These are phyloP conservation scores for Agrochola lota DNA, from an alignment of 2,888 invertebrate species.

Conservation along the genomic window DNA sequence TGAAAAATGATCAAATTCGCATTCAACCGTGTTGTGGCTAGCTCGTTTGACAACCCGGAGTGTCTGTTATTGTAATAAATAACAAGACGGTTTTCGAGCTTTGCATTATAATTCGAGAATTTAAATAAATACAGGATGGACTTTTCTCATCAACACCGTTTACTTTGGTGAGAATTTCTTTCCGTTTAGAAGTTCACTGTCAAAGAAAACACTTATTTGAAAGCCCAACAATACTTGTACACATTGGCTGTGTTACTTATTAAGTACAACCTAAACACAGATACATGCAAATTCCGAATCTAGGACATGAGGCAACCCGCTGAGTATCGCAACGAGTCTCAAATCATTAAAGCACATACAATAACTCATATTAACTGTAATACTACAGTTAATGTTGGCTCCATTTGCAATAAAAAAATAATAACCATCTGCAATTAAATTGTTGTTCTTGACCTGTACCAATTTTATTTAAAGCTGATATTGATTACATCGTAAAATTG, in stretches of 20 bases:
- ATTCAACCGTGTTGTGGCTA: conserved; percentile 57
- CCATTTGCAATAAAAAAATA: conserved; percentile 65
- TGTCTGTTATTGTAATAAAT: conserved; percentile 36
- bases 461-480: conserved; percentile 39
- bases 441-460: conserved; percentile 58
- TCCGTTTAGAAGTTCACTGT: neutral
- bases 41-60: conserved; percentile 43
- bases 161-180: neutral
- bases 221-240: neutral
- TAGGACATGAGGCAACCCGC: conserved; percentile 68
- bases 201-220: neutral
- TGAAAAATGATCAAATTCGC: conserved; percentile 74
- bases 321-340: conserved; percentile 61
- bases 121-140: neutral
- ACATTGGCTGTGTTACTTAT: conserved; percentile 7
- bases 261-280: conserved; percentile 28
- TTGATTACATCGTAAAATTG: conserved; percentile 48
- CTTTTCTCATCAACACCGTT: neutral
- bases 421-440: conserved; percentile 59
- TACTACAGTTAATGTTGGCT: conserved; percentile 71
- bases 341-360: conserved; percentile 62
- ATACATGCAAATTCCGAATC: conserved; percentile 67
- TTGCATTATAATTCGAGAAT: neutral
- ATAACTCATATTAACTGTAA: conserved; percentile 71
- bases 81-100: neutral